Base-by-base conservation (phyloP, 1,140 invertebrate genomes). In the Steinernema feltiae region DNA sequence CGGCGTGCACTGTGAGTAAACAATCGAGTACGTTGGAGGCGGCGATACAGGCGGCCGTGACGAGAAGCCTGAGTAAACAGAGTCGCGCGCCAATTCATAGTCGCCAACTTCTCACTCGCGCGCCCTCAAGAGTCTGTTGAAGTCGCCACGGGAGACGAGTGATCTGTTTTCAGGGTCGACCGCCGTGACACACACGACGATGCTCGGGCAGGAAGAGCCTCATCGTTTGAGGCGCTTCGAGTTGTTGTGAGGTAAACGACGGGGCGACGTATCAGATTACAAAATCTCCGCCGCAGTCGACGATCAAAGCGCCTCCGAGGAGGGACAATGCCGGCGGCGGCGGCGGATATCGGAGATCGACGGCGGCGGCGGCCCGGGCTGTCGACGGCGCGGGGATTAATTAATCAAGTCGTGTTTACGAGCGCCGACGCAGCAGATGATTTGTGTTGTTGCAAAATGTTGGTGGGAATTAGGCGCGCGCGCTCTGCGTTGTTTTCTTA, bases 11-110 rank as follows among this genome's bases (percentile, higher is more conserved):
- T 3, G 53, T 63, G 24, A 63, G 24, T 21, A n/a, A n/a, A n/a
- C n/a, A n/a, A n/a, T n/a, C n/a, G n/a, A n/a, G n/a, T n/a, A n/a
- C n/a, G n/a, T n/a, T n/a, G n/a, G n/a, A n/a, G n/a, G n/a, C n/a
- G n/a, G 53, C 24, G 24, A 63, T 63, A 63, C 53, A 63, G 24
- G 53, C 53, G 53, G 12, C 12, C 15, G 18, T 18, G 53, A 21
- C 24, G 53, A 63, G 53, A 63, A 63, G 53, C 53, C 24, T 63
- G 24, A 63, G 53, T 63, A 63, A 63, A 63, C 53, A 63, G 41
- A 7, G 41, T 46, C n/a, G 41, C 7, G 7, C 7, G 41, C 7
- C 41, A 46, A n/a, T 46, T 46, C 7, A 12, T 46, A n/a, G n/a
- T 7, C 41, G 24, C 7, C 53, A 63, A 27, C 24, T 27, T 7